Conservation (phyloP, 2,888 invertebrate genomes). For the Anoncus sp. region DNA sequence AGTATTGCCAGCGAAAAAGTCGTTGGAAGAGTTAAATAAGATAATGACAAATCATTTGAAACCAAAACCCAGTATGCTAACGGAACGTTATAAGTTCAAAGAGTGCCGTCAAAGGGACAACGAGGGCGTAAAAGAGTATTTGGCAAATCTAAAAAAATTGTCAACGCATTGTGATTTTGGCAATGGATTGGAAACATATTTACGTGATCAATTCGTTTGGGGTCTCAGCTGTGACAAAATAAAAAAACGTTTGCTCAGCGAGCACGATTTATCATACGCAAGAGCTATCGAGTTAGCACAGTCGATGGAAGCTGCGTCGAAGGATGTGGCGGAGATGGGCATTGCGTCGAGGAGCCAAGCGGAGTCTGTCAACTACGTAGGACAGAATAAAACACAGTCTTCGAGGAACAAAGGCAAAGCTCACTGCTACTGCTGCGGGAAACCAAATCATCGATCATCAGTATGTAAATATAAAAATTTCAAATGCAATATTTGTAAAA, state of each 20-base stretch:
- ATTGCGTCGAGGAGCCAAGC: not conserved
- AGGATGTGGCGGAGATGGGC: constrained; percentile 36
- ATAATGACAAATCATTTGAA: constrained; percentile 59
- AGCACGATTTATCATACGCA: constrained; percentile 38
- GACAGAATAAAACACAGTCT: constrained; percentile 3
- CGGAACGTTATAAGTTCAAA: constrained; percentile 60
- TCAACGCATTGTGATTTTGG: constrained; percentile 53
- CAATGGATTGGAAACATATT: constrained; percentile 9
- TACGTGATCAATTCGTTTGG: constrained; percentile 56
- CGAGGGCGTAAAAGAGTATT: constrained; percentile 43
- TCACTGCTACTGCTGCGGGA: constrained; percentile 41
- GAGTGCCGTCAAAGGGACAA: constrained; percentile 44
- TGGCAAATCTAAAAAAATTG: constrained; percentile 48
- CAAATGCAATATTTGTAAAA: constrained; percentile 28
- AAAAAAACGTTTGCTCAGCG: constrained; percentile 45
- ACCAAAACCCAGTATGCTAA: constrained; percentile 52
- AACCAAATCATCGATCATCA: constrained; percentile 21
- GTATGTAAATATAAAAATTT: constrained; percentile 11
- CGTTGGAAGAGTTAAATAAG: constrained; percentile 39
- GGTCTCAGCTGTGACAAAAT: constrained; percentile 37
- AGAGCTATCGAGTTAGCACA: constrained; percentile 49
- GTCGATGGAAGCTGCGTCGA: constrained; percentile 26
- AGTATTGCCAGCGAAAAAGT: constrained; percentile 22
- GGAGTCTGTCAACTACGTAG: constrained; percentile 22
- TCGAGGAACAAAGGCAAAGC: not conserved